Evolutionary conservation across 92 coral and sea anemone genomes (phyloP).

Genomic region (Porites evermanni): DNA sequence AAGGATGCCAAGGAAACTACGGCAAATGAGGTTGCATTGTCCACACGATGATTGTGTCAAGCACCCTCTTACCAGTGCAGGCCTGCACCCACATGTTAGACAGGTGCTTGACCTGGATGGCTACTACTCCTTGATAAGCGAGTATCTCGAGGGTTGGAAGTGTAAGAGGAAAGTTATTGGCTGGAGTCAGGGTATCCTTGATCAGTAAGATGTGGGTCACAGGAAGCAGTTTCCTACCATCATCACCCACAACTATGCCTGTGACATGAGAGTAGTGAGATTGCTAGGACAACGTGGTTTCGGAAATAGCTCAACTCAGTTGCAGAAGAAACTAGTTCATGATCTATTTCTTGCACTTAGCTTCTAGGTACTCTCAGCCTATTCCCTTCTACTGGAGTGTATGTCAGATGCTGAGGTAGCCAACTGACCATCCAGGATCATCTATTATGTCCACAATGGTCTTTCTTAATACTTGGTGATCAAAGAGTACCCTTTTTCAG

Average conservation of each 20-base stretch:
- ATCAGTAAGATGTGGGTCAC: constrained; percentile 56
- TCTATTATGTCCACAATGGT: too few species aligned
- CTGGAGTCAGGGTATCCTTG: constrained; percentile 58
- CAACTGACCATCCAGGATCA: too few species aligned
- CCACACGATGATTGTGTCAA: constrained; percentile 51
- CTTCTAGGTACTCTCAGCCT: too few species aligned
- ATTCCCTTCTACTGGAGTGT: too few species aligned
- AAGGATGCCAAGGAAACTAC: constrained; percentile 65
- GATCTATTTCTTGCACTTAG: too few species aligned
- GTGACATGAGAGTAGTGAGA: constrained; percentile 54
- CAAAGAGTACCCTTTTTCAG: too few species aligned
- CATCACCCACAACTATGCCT: constrained; percentile 41
- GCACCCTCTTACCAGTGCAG: constrained; percentile 38
- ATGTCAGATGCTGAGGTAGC: too few species aligned
- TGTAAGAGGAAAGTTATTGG: constrained; percentile 56
- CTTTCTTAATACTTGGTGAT: too few species aligned
- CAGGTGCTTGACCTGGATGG: constrained; percentile 69
- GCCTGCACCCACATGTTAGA: constrained; percentile 47
- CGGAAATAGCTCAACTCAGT: constrained; percentile 49
- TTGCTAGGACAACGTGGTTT: constrained; percentile 32
- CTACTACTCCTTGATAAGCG: constrained; percentile 59
- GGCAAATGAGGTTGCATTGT: constrained; percentile 39
- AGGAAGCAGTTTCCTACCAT: constrained; percentile 50
- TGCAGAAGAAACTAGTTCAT: constrained; percentile 32
- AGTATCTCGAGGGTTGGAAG: constrained; percentile 59